phyloP scores from a whole-genome alignment of 2,113 vertebrate species.

The Dasyornis broadbenti region DNA sequence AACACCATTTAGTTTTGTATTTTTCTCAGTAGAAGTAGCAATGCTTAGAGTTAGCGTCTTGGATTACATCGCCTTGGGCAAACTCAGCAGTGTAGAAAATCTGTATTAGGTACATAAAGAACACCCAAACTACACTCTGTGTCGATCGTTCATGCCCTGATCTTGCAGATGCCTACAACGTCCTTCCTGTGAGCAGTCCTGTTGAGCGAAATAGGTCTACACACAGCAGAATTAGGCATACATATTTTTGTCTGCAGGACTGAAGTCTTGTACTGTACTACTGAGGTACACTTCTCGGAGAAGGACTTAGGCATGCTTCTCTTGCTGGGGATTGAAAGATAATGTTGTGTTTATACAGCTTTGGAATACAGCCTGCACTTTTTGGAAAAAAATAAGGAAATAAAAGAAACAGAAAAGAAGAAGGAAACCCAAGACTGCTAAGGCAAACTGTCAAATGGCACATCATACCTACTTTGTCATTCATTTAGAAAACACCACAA shows the following conservation, averaged over 20 bases:
- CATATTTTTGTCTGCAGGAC: neutral
- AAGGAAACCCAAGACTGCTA: slow-evolving; percentile 65
- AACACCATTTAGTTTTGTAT: neutral
- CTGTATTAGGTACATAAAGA: neutral
- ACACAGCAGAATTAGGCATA: neutral
- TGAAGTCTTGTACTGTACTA: neutral
- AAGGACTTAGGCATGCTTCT: slow-evolving; percentile 13
- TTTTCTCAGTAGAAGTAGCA: neutral
- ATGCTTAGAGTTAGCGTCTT: neutral
- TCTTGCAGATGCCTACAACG: neutral
- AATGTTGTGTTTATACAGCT: slow-evolving; percentile 82
- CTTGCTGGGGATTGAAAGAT: slow-evolving; percentile 66
- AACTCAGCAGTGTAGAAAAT: neutral
- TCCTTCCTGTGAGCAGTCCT: neutral
- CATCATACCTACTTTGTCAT: slow-evolving; percentile 72
- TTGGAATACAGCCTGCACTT: slow-evolving; percentile 69
- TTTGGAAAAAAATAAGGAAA: neutral
- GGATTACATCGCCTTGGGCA: neutral
- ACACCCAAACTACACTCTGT: neutral
- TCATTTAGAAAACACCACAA: slow-evolving; percentile 75
- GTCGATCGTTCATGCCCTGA: neutral
- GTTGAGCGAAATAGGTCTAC: neutral
- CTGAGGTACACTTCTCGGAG: neutral
- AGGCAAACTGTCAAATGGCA: slow-evolving; percentile 77
- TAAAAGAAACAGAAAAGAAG: slow-evolving; percentile 33